These are phyloP conservation scores for Pagrus major DNA, from an alignment of 2,113 vertebrate species.

Conservation along the genomic window DNA sequence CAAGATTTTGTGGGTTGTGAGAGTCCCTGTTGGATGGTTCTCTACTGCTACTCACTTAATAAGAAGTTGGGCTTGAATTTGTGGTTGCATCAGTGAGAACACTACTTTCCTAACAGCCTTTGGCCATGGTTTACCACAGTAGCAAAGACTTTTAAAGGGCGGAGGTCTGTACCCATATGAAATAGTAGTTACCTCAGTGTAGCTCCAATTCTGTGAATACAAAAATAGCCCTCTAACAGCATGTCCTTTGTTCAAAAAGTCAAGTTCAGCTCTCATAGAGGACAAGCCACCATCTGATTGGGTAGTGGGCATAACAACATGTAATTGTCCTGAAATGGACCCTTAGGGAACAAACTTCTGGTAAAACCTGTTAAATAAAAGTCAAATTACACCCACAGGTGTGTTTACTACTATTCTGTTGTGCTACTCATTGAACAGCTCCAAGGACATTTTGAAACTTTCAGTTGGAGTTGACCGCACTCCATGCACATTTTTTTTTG, in stretches of 20 bases:
- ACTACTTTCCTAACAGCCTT: neutral
- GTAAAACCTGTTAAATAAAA: neutral
- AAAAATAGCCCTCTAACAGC: neutral
- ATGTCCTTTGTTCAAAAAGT: neutral
- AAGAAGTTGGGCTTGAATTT: neutral
- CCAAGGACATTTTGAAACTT: neutral
- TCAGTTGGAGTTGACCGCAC: neutral
- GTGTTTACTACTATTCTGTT: neutral
- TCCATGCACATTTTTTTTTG: too few species aligned
- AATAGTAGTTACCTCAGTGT: neutral
- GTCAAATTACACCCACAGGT: neutral
- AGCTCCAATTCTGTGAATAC: neutral
- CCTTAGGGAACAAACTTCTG: neutral
- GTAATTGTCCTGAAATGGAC: neutral
- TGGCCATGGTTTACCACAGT: neutral
- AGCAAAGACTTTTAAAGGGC: neutral
- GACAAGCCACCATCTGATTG: neutral
- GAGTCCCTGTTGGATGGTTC: neutral
- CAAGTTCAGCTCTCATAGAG: neutral
- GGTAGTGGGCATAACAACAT: neutral
- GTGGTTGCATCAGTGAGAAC: neutral
- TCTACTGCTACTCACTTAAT: neutral
- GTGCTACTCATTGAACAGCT: neutral
- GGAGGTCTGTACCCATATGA: neutral
- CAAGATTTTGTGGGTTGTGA: neutral